phyloP scores from a whole-genome alignment of 2,113 vertebrate species.

The Ranitomeya imitator region DNA sequence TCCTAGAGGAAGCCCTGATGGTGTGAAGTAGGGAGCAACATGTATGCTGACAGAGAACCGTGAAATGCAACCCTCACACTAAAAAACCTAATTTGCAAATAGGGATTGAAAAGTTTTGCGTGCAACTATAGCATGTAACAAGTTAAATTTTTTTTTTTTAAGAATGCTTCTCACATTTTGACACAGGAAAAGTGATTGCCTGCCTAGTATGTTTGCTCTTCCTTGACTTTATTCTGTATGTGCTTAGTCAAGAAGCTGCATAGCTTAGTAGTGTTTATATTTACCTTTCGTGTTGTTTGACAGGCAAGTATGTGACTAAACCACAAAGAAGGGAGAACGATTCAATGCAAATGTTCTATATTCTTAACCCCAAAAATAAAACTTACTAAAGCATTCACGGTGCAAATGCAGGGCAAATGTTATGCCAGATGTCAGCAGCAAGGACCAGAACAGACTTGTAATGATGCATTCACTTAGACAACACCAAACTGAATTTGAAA shows the following conservation, averaged over 20 bases:
- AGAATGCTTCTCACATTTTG: neutral
- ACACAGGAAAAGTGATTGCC: neutral
- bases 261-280: slow-evolving; percentile 40
- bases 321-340: slow-evolving; percentile 21
- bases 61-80: too few relatives aligned
- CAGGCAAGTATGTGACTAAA: slow-evolving; percentile 8
- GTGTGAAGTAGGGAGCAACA: too few relatives aligned
- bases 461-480: neutral
- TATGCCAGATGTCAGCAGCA: neutral
- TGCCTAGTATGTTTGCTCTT: slow-evolving; percentile 19
- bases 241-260: slow-evolving; percentile 5
- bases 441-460: neutral
- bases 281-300: slow-evolving; percentile 33
- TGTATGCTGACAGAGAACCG: too few relatives aligned
- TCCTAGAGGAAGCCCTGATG: too few relatives aligned
- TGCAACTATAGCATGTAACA: neutral
- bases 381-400: neutral
- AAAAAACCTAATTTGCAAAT: too few relatives aligned
- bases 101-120: too few relatives aligned
- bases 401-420: slow-evolving; percentile 23
- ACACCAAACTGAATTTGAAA: neutral
- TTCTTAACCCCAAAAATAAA: neutral
- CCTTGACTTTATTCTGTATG: slow-evolving; percentile 1
- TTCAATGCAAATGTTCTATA: neutral
- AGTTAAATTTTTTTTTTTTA: neutral